Evolutionary conservation across 2,797 vertebrate genomes (phyloP), one percentile per base, ranked within the genome.

Genomic region (Phoxinus dragarum): DNA sequence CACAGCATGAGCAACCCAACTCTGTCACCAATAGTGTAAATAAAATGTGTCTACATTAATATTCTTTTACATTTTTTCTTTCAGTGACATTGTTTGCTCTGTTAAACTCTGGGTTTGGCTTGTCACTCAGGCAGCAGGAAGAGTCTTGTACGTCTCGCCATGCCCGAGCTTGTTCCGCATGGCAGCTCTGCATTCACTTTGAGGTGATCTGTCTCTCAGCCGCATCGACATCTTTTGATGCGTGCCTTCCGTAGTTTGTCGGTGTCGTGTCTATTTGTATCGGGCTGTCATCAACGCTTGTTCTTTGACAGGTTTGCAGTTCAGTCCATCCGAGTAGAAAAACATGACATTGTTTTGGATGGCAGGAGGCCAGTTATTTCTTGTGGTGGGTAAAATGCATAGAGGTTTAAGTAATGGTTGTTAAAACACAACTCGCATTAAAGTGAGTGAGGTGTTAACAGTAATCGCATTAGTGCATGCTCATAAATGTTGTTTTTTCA

Each of bases 101-200:
- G 27, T 66, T 42, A 42, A 59, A 67, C 38, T 21, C 23, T 2
- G 0, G 3, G 5, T 49, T 76, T 69, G 82, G 6, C 1, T 17
- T 34, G 67, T 73, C 61, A 75, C 31, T 42, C 75, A 42, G 68
- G 49, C 17, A 6, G 34, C 59, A 47, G 19, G 64, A 68, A 47
- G 27, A 3, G 27, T 68, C 9, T n/a, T 8, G 11, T 72, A 12
- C 36, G 8, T 47, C 36, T 82, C 19, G 3, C 21, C 38, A 42
- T 49, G 7, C 19, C 40, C 16, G 59, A 76, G 66, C 27, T 81
- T 34, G 40, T 76, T 82, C 49, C 23, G 52, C 36, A 9, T 34
- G 52, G 44, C 36, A 82, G 75, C 23, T 68, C 69, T 56, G 59
- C 19, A 0, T 67, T 82, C 71, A 38, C 84, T 56, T 80, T 83